These are phyloP conservation scores for Odontothrips loti DNA, from an alignment of 2,888 invertebrate species.

Conservation along the genomic window DNA sequence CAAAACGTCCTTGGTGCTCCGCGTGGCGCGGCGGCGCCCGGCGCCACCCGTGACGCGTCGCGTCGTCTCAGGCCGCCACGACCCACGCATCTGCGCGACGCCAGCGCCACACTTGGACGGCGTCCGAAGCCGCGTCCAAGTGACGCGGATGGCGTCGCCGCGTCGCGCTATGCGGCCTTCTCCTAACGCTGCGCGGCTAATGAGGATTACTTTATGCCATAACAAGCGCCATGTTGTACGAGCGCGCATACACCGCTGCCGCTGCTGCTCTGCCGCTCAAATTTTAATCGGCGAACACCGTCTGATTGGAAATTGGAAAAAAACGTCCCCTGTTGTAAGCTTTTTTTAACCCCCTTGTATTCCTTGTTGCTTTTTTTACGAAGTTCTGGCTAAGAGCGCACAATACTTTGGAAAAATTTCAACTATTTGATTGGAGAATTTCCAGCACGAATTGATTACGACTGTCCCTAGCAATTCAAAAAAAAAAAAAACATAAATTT, in stretches of 20 bases:
- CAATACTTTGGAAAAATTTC: neutral
- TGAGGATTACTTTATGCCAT: neutral
- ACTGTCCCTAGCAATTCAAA: too few relatives aligned
- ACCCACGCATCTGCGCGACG: neutral
- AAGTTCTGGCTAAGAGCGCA: too few relatives aligned
- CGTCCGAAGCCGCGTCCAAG: neutral
- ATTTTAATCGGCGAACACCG: too few relatives aligned
- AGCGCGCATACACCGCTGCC: neutral
- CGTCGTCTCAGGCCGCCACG: neutral
- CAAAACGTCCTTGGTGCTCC: neutral
- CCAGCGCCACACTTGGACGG: neutral
- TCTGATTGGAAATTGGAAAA: too few relatives aligned
- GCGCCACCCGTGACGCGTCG: neutral
- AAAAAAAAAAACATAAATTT: too few relatives aligned
- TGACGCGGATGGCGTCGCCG: neutral
- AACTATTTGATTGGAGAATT: too few relatives aligned
- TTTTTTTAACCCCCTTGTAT: too few relatives aligned
- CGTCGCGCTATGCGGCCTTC: neutral
- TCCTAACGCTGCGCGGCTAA: neutral
- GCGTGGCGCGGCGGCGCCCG: neutral
- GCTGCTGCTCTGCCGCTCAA: neutral
- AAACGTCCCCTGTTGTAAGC: too few relatives aligned
- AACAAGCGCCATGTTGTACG: neutral
- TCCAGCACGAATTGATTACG: too few relatives aligned
- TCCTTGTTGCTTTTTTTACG: too few relatives aligned